A percentile compares a stretch with the other conserved stretches of the same genome.
Evolutionary conservation across 1,140 invertebrate genomes (phyloP).

Genomic region (Coenobita brevimanus): DNA sequence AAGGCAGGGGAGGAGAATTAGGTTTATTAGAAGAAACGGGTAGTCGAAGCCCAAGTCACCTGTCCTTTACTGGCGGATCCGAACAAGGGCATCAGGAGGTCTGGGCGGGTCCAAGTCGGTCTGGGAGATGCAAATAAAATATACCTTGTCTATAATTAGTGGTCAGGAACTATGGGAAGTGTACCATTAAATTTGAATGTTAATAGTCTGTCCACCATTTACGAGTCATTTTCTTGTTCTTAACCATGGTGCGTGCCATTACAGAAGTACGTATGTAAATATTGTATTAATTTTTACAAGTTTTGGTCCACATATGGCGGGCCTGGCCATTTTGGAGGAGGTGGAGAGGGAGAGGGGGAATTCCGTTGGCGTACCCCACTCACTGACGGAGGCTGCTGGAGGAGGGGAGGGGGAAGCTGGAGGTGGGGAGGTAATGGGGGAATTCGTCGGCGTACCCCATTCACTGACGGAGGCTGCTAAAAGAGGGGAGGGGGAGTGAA

Average conservation of each 20-base stretch:
- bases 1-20: no score
- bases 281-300: slow-evolving; percentile 64
- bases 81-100: slow-evolving; percentile 40
- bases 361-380: no score
- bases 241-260: slow-evolving; percentile 59
- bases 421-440: no score
- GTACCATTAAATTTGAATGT: slow-evolving; percentile 67
- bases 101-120: slow-evolving; percentile 46
- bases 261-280: slow-evolving; percentile 67
- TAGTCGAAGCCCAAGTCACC: slow-evolving; percentile 14
- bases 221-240: slow-evolving; percentile 65
- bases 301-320: slow-evolving; percentile 59
- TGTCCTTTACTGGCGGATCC: background rate
- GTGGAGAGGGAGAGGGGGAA: no score
- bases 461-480: no score
- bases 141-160: slow-evolving; percentile 65
- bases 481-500: no score
- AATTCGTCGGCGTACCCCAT: no score
- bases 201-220: slow-evolving; percentile 66
- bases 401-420: no score
- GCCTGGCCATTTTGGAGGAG: slow-evolving; percentile 46
- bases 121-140: slow-evolving; percentile 67
- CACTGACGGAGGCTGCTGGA: no score
- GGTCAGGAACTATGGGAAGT: slow-evolving; percentile 66
- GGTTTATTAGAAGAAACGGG: no score